Evolutionary conservation across 2,888 invertebrate genomes (phyloP), one percentile per base, ranked within the genome.

Genomic region (Bembecia ichneumoniformis): DNA sequence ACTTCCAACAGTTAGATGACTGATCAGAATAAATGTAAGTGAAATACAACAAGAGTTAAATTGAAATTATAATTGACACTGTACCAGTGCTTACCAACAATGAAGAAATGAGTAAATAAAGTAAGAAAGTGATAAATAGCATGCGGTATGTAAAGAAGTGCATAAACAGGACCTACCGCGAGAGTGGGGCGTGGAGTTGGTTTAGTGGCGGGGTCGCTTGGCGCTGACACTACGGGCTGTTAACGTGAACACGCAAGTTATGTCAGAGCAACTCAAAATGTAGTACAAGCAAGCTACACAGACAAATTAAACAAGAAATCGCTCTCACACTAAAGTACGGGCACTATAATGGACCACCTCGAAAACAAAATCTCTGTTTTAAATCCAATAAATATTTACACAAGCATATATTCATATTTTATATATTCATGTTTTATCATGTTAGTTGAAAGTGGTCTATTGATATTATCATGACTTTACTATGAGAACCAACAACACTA

Each of bases 161-260:
- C 69, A 28, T 62, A 70, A 66, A 73, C 71, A 68, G 77, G 70
- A 90, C 90, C 84, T 90, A 91, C 91, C 91, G 89, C 88, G 75
- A 86, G 80, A 75, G 90, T 88, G 74, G 90, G 89, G 74, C 90
- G 90, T 79, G 87, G 82, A 75, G 89, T 84, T 75, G 89, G 89
- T 87, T 90, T 87, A 83, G 83, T 76, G 70, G 81, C 75, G 74
- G 82, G 73, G 70, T 86, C 84, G 69, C 79, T 80, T 70, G 84
- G 87, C 74, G 88, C 88, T 67, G 88, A 82, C 84, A 86, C 87
- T 87, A 88, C 81, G 82, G 88, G 88, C 86, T 88, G 86, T 87
- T 84, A 86, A 86, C 76, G 88, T 80, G 80, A 84, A 69, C 28
- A 28, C 40, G 40, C 28, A 28, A 28, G 40, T 40, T 40, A 40